phyloP scores from a whole-genome alignment of 2,797 vertebrate genomes.

The Labeo calbasu region DNA sequence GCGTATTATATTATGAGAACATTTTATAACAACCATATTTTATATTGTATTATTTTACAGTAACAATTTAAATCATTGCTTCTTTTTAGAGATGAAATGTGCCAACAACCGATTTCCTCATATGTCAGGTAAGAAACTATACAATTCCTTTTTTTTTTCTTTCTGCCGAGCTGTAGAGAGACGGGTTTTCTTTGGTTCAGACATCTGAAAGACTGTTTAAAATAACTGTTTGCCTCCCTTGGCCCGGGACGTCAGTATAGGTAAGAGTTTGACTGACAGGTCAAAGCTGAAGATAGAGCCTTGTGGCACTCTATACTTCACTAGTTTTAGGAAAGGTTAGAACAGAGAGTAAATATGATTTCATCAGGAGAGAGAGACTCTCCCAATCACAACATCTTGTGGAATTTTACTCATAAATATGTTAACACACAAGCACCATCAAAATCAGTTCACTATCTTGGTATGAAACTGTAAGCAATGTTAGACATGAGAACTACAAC shows the following conservation, averaged over 20 bases:
- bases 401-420: constrained; percentile 6
- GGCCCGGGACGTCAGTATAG: background rate
- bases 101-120: background rate
- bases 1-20: background rate
- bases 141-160: background rate
- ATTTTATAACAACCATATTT: background rate
- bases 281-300: constrained; percentile 1
- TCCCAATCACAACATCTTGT: constrained; percentile 10
- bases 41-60: background rate
- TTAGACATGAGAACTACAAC: background rate
- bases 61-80: background rate
- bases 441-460: background rate
- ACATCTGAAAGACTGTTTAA: constrained; percentile 14
- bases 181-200: constrained; percentile 5
- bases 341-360: background rate
- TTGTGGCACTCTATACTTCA: constrained; percentile 12
- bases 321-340: background rate
- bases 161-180: background rate
- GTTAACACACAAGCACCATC: constrained; percentile 3
- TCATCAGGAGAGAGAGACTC: background rate
- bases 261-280: constrained; percentile 25
- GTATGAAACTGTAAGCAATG: constrained; percentile 12
- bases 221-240: background rate
- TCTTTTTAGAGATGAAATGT: background rate
- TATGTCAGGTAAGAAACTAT: background rate